A percentile compares a stretch with the other conserved stretches of the same genome.
Conservation (phyloP, 2,888 invertebrate genomes). For the Cepaea hortensis region DNA sequence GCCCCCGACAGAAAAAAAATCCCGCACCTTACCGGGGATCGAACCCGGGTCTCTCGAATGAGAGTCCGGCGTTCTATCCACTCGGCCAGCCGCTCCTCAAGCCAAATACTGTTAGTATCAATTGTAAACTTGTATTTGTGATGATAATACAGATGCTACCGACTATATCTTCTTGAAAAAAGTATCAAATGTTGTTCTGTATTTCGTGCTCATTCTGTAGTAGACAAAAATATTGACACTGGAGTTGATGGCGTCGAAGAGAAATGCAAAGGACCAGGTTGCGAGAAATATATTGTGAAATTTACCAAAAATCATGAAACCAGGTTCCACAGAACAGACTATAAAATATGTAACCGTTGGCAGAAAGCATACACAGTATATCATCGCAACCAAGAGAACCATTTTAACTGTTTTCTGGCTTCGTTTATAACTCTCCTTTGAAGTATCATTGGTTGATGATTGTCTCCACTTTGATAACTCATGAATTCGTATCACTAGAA, state of each 20-base stretch:
- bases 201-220: background rate
- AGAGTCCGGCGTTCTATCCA: too few species aligned
- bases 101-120: too few species aligned
- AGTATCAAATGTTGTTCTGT: slow-evolving; percentile 3
- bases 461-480: slow-evolving; percentile 15
- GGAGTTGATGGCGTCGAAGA: background rate
- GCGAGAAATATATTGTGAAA: slow-evolving; percentile 4
- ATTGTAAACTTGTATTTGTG: too few species aligned
- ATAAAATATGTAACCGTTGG: background rate
- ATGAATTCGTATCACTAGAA: slow-evolving; percentile 3
- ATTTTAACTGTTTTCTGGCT: too few species aligned
- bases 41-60: too few species aligned
- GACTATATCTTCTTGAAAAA: background rate
- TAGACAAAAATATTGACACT: too few species aligned
- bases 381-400: too few species aligned
- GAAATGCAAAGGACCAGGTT: slow-evolving; percentile 20
- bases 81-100: too few species aligned
- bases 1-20: too few species aligned
- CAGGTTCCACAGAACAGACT: background rate
- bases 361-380: background rate
- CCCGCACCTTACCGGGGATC: too few species aligned
- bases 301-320: background rate
- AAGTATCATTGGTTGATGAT: background rate
- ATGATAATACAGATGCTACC: too few species aligned
- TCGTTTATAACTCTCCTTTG: background rate